Conservation (phyloP, 2,797 vertebrate species). For the Okamejei kenojei region DNA sequence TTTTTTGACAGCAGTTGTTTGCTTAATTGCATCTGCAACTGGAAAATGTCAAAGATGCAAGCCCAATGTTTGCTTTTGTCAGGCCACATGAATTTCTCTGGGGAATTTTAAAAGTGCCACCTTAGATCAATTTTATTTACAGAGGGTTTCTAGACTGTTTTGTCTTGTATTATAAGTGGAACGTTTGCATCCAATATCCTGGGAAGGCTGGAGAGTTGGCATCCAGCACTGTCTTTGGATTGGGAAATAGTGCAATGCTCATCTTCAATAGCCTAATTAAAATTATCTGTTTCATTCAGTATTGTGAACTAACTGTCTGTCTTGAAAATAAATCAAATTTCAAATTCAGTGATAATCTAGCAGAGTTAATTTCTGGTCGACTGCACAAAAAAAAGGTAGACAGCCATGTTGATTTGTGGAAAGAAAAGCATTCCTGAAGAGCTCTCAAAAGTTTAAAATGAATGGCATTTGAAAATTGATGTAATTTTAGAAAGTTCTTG, state of each 20-base stretch:
- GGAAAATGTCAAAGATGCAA: background rate
- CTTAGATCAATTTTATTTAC: too few relatives aligned
- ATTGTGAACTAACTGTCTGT: background rate
- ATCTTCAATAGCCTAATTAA: background rate
- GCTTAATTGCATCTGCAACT: background rate
- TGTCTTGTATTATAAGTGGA: too few relatives aligned
- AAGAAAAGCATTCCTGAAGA: background rate
- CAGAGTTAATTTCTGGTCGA: background rate
- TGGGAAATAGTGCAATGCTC: background rate
- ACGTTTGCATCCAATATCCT: too few relatives aligned
- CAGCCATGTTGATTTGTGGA: background rate
- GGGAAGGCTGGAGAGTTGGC: too few relatives aligned
- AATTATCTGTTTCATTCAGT: background rate
- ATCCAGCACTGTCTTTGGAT: background rate
- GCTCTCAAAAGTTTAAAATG: background rate
- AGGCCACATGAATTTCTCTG: background rate
- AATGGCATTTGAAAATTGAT: background rate
- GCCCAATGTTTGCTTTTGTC: background rate
- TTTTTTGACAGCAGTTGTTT: background rate
- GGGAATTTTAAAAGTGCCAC: background rate
- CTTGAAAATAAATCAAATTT: background rate
- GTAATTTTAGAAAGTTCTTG: background rate
- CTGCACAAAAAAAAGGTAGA: too few relatives aligned
- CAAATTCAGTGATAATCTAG: background rate
- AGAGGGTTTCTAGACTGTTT: too few relatives aligned